Percentiles rank a stretch among this genome's conserved stretches.
Evolutionary conservation across 2,888 invertebrate genomes (phyloP).

Genomic region (Caenorhabditis plicata): DNA sequence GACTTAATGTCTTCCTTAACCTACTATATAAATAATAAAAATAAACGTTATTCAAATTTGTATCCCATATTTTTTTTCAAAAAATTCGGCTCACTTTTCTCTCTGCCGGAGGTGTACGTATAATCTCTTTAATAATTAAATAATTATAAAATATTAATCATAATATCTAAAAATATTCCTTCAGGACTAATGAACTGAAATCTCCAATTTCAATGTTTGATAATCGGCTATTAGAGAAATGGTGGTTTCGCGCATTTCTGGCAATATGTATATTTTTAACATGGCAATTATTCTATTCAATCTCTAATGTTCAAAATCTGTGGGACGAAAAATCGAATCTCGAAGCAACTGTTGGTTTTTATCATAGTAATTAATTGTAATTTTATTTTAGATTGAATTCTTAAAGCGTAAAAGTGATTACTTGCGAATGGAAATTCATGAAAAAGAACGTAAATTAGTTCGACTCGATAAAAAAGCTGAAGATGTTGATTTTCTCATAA

Average conservation of each 20-base stretch:
- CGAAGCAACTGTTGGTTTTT: slow-evolving; percentile 33
- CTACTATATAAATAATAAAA: too few relatives aligned
- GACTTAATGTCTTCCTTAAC: too few relatives aligned
- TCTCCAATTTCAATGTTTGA: neutral
- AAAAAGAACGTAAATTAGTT: slow-evolving; percentile 47
- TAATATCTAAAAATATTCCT: too few relatives aligned
- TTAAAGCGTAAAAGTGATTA: slow-evolving; percentile 44
- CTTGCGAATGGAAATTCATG: slow-evolving; percentile 40
- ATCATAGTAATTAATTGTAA: neutral
- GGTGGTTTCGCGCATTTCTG: slow-evolving; percentile 43
- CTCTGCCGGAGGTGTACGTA: too few relatives aligned
- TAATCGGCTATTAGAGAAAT: slow-evolving; percentile 30
- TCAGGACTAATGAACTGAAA: too few relatives aligned
- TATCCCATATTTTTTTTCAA: too few relatives aligned
- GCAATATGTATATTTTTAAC: slow-evolving; percentile 38
- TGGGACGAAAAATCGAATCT: slow-evolving; percentile 49
- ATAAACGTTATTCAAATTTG: too few relatives aligned
- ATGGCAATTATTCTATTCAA: slow-evolving; percentile 36
- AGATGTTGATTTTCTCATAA: slow-evolving; percentile 48
- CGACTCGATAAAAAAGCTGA: slow-evolving; percentile 34
- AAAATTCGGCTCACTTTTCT: too few relatives aligned
- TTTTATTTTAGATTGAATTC: slow-evolving; percentile 36
- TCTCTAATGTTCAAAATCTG: slow-evolving; percentile 43
- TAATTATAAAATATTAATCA: too few relatives aligned
- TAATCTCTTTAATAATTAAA: too few relatives aligned